Evolutionary conservation across 1,140 invertebrate genomes (phyloP), one percentile per base, ranked within the genome.

Genomic region (Ceratosolen solmsi): DNA sequence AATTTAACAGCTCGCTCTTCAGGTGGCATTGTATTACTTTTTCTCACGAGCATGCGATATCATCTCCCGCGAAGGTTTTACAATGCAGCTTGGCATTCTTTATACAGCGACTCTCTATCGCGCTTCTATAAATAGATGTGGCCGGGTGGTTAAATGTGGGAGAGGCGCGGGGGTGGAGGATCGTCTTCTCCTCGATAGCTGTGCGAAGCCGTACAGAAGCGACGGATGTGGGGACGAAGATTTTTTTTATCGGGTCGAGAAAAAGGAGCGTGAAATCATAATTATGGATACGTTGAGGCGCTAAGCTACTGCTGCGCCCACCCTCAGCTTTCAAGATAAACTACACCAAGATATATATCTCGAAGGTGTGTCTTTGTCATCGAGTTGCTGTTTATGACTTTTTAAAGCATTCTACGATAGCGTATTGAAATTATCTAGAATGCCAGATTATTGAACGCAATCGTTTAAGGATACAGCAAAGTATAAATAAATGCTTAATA

Each of bases 11-110:
- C 49, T 49, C 63, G 0, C 20, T 54, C 30, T 49, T 65, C 25
- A 51, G 58, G 20, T 20, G 9, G 51, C 25, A 46, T 36, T 58
- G 36, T 60, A 27, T 60, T 60, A 56, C 27, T 78, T 70, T 70
- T 70, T 70, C 51, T 70, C 76, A 41, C 60, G 58, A 72, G 11
- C 13, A 27, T 38, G 72, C 51, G 72, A 68, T 70, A 78, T 70
- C 46, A 70, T 70, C 49, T 70, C 13, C 17, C 30, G 11, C 33
- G 33, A 36, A 41, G 51, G 51, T 25, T 54, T 41, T 71, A 56
- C 76, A 70, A 54, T 54, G 56, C 7, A 25, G 46, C 36, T 36
- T 8, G 22, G 38, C 9, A 58, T 71, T 8, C n/a, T 58, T 71
- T 79, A 58, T 58, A 7, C 5, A 36, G 3, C 49, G 27, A 7